Conservation (phyloP, 2,888 invertebrate genomes). For the Cloeon dipterum region DNA sequence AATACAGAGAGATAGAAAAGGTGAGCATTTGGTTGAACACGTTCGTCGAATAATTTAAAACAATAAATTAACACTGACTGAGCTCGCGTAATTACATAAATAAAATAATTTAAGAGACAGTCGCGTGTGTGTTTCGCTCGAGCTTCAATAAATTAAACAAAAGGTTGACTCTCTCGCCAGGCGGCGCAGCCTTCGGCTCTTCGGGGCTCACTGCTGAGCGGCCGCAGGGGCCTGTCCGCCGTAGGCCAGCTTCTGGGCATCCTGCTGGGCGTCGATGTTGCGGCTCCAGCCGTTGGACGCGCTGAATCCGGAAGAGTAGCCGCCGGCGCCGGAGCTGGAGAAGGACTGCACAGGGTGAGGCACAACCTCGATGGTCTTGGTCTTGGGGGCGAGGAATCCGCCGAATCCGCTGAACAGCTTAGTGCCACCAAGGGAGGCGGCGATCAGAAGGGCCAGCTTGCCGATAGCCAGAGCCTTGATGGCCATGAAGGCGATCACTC, state of each 20-base stretch:
- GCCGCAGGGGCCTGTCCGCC: slow-evolving; percentile 16
- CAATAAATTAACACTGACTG: no score
- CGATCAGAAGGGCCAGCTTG: slow-evolving; percentile 52
- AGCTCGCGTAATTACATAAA: no score
- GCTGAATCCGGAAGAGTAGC: slow-evolving; percentile 6
- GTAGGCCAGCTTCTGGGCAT: slow-evolving; percentile 45
- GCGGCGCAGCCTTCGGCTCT: no score
- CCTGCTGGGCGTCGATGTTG: slow-evolving; percentile 14
- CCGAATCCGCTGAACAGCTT: slow-evolving; percentile 30
- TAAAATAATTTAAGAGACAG: no score
- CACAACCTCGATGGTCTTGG: slow-evolving; percentile 1
- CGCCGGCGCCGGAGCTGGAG: slow-evolving; percentile 14
- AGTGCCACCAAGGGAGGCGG: slow-evolving; percentile 43
- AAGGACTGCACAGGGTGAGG: neutral
- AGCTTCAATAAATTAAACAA: no score
- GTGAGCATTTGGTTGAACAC: no score
- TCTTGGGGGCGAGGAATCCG: slow-evolving; percentile 8
- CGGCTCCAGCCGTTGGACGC: slow-evolving; percentile 15
- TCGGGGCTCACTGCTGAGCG: slow-evolving; percentile 23
- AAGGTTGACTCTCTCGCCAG: no score
- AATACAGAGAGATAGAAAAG: no score
- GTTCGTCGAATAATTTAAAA: no score
- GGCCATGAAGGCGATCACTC: slow-evolving; percentile 44
- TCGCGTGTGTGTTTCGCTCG: no score
- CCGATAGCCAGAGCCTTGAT: slow-evolving; percentile 55